Conservation (phyloP, 2,888 invertebrate species). For the Morpho achilles region DNA sequence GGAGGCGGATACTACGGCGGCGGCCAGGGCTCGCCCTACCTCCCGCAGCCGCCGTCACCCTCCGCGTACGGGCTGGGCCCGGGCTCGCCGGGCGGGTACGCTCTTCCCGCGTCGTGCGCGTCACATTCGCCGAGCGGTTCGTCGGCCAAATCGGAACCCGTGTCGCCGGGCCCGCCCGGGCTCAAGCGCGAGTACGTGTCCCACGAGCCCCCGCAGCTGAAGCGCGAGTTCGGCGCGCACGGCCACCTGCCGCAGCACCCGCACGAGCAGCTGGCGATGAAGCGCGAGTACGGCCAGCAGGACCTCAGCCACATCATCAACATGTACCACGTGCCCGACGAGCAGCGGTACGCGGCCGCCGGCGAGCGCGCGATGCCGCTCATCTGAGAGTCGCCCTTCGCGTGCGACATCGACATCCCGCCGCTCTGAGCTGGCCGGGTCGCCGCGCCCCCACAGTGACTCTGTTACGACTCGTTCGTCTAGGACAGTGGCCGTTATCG, state of each 20-base stretch:
- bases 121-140: conserved; percentile 92
- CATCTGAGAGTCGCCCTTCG: conserved; percentile 82
- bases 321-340: conserved; percentile 83
- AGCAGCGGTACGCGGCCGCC: conserved; percentile 80
- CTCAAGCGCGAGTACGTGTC: conserved; percentile 74
- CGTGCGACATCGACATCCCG: conserved; percentile 81
- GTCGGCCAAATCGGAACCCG: conserved; percentile 93
- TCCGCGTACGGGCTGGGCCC: conserved; percentile 82
- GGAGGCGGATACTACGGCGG: conserved; percentile 86
- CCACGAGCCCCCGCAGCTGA: conserved; percentile 76
- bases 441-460: conserved; percentile 76
- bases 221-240: conserved; percentile 76
- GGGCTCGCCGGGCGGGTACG: conserved; percentile 82
- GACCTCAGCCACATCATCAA: conserved; percentile 83
- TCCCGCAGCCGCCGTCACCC: conserved; percentile 84
- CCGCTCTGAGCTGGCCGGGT: conserved; percentile 78
- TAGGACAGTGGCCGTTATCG: conserved; percentile 70
- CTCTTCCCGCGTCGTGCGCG: conserved; percentile 83
- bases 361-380: conserved; percentile 82
- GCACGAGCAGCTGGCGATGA: conserved; percentile 77
- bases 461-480: conserved; percentile 53
- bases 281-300: conserved; percentile 84
- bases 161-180: conserved; percentile 85
- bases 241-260: conserved; percentile 57
- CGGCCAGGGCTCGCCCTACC: conserved; percentile 87